Evolutionary conservation across 1,140 invertebrate genomes (phyloP), one percentile per base, ranked within the genome.

Genomic region (Brachionus rubens): DNA sequence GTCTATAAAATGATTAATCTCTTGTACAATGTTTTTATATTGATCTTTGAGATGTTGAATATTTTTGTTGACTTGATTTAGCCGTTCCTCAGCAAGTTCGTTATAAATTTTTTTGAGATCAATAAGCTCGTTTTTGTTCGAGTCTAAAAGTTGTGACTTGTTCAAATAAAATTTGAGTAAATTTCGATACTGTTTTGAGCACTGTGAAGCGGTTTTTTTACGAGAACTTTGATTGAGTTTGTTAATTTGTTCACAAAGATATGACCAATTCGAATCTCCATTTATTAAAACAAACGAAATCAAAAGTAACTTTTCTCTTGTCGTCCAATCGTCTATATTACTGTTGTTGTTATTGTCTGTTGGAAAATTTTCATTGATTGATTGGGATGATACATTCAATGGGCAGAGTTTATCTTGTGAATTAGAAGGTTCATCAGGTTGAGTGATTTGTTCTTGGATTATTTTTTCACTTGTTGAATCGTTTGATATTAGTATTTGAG

Each of bases 41-140:
- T 59, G 7, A 28, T 59, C 54, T 36, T 59, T 59, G 28, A 59
- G 28, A 0, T 14, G 33, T 36, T 59, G 28, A 14, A 59, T n/a
- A 0, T 30, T 3, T 7, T 9, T n/a, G 30, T 59, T 59, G 0
- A 59, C 33, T 28, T 59, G 12, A 33, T 40, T 16, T 16, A 59
- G 36, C 19, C 33, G 54, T 16, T 59, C 14, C 4, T 36, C 30
- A 6, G 54, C 54, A 1, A 59, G 10, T 59, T 59, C 30, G 9
- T 16, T 59, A 9, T 59, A 59, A 16, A 59, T 59, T 59, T 59
- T 59, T 59, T 54, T 72, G 16, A 72, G 40, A 26, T 72, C 68
- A 30, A 48, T 40, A 0, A 50, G 33, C 4, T 50, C 28, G 36
- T 59, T 59, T 59, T 59, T 54, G 9, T 54, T 28, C 26, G 48